Percentiles rank a stretch among this genome's conserved stretches.
Evolutionary conservation across 2,113 vertebrate species (phyloP).

Genomic region (Pygoscelis adeliae): DNA sequence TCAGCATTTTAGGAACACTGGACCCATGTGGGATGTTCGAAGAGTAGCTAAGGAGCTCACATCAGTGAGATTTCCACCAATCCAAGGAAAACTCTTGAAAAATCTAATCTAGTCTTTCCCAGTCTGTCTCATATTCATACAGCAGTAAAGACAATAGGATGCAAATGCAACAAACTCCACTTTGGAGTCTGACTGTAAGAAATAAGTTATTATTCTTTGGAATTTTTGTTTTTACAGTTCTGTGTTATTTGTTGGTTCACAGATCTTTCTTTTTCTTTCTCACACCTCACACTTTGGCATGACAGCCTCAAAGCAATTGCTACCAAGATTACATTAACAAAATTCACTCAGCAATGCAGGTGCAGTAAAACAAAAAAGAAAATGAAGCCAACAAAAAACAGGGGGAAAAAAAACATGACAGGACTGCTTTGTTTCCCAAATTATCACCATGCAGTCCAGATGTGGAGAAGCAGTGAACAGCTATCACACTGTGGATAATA

Average conservation of each 20-base stretch:
- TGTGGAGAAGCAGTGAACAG: background rate
- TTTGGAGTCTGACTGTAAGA: background rate
- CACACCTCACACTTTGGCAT: background rate
- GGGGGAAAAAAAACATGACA: background rate
- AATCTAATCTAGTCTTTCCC: background rate
- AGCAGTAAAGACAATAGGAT: background rate
- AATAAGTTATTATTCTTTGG: background rate
- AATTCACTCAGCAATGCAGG: background rate
- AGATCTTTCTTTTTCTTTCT: constrained; percentile 3
- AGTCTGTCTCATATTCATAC: background rate
- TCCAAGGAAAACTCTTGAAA: background rate
- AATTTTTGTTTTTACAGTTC: background rate
- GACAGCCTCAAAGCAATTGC: background rate
- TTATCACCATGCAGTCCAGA: background rate
- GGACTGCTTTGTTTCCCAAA: background rate
- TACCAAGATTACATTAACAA: background rate
- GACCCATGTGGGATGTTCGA: background rate
- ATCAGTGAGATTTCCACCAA: background rate
- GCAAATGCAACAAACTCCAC: background rate
- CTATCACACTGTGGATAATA: background rate
- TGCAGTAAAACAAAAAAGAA: constrained; percentile 5
- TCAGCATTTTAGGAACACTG: background rate
- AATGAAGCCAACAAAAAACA: background rate
- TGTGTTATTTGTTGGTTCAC: background rate
- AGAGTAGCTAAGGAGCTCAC: background rate